Base-by-base conservation (phyloP, 2,113 vertebrate species). In the Tapirus terrestris region DNA sequence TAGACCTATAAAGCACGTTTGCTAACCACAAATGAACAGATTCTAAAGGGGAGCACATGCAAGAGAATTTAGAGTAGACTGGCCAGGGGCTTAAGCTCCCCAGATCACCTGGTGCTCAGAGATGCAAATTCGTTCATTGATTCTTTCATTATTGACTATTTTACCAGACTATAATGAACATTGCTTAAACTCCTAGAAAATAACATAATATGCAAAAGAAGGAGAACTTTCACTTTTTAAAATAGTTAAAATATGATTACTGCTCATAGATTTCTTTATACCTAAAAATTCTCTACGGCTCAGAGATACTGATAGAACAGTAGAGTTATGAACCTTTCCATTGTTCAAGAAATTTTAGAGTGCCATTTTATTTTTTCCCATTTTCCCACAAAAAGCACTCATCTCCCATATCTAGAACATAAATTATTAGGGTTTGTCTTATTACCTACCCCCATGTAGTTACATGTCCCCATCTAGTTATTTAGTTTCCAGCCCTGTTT, bases 271-370 rank as follows among this genome's bases (percentile, higher is more conserved):
- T 23, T 48, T 70, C 8, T 92, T 68, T 76, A 61, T 39, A 58
- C 5, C 12, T 31, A 88, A 11, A 56, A n/a, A 36, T 56, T n/a
- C 23, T 91, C 65, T 56, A 16, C 33, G 33, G 8, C 27, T 61
- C 25, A 75, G 43, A 36, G 3, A 56, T n/a, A 43, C 16, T n/a
- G 29, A 36, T 45, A 39, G 45, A 79, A 60, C 0, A 77, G 6
- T 18, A 63, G 27, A 72, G 27, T 77, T 84, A 53, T 21, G 11
- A 48, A 61, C 3, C 3, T 60, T 94, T 33, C 45, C 10, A 31
- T 23, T 87, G 20, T 67, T 75, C 33, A 68, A 91, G 29, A 75
- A 73, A 76, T 83, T 85, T 58, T 75, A 96, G 25, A 29, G 7
- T 45, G n/a, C 16, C 5, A 27, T 23, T 39, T 72, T 56, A 36